Evolutionary conservation across 92 coral and sea anemone species (phyloP).

Genomic region (Parazoanthus darwini): DNA sequence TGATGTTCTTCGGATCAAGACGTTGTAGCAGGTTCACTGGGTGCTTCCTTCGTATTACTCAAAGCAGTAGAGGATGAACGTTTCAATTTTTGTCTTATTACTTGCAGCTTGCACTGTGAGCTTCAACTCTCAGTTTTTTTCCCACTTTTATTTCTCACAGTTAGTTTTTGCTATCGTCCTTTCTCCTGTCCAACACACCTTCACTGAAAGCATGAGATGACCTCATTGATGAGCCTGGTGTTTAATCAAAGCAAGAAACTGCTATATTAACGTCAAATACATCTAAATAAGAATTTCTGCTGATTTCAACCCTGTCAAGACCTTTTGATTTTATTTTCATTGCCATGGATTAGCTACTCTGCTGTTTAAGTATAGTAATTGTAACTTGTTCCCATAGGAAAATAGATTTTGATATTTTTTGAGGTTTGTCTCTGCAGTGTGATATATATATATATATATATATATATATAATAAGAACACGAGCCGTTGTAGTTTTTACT

Average conservation of each 20-base stretch:
- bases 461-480: not conserved
- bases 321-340: not conserved
- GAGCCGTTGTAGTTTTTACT: not conserved
- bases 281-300: not conserved
- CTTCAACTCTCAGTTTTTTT: not conserved
- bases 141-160: not conserved
- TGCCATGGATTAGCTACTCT: not conserved
- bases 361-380: not conserved
- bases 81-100: no score
- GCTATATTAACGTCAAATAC: not conserved
- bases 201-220: not conserved
- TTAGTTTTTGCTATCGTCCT: not conserved
- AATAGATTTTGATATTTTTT: not conserved
- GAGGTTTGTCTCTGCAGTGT: not conserved
- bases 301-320: not conserved
- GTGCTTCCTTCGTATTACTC: no score
- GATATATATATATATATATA: no score
- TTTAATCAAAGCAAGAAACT: not conserved
- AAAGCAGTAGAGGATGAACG: no score
- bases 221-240: conserved; percentile 2
- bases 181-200: not conserved
- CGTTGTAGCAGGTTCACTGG: no score
- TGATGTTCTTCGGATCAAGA: no score
- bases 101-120: not conserved
- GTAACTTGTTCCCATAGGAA: not conserved